Conservation (phyloP, 2,888 invertebrate species). For the Apodemia zela region DNA sequence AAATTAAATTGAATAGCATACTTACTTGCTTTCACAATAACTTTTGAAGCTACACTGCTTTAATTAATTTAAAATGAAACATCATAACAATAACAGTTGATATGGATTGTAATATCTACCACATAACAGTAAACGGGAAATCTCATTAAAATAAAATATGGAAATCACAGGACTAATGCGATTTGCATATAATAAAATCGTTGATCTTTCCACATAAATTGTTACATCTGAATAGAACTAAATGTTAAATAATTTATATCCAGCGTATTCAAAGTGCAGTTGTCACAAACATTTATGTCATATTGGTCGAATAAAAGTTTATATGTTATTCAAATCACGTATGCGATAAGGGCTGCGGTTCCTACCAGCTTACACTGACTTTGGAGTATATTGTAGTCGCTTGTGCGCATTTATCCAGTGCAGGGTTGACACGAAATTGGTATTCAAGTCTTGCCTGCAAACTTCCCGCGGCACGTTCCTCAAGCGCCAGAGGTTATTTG, state of each 20-base stretch:
- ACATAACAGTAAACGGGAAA: neutral
- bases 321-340: conserved; percentile 59
- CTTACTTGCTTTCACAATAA: too few species aligned
- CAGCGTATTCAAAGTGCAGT: conserved; percentile 62
- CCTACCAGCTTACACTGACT: conserved; percentile 56
- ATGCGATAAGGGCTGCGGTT: conserved; percentile 36
- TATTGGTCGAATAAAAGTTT: conserved; percentile 62
- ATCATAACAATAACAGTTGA: too few species aligned
- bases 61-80: too few species aligned
- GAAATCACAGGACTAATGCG: neutral
- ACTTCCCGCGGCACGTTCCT: conserved; percentile 59
- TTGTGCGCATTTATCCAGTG: conserved; percentile 44
- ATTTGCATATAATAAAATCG: conserved; percentile 3
- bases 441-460: conserved; percentile 59
- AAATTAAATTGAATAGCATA: too few species aligned
- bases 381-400: conserved; percentile 64
- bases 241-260: conserved; percentile 26
- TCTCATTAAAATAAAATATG: neutral
- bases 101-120: too few species aligned
- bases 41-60: too few species aligned
- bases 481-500: conserved; percentile 57
- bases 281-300: conserved; percentile 62
- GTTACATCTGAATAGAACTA: conserved; percentile 6
- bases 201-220: conserved; percentile 6
- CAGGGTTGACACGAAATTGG: conserved; percentile 48